These are phyloP conservation scores for Anguilla megastoma DNA, from an alignment of 2,797 vertebrate species.

Conservation along the genomic window DNA sequence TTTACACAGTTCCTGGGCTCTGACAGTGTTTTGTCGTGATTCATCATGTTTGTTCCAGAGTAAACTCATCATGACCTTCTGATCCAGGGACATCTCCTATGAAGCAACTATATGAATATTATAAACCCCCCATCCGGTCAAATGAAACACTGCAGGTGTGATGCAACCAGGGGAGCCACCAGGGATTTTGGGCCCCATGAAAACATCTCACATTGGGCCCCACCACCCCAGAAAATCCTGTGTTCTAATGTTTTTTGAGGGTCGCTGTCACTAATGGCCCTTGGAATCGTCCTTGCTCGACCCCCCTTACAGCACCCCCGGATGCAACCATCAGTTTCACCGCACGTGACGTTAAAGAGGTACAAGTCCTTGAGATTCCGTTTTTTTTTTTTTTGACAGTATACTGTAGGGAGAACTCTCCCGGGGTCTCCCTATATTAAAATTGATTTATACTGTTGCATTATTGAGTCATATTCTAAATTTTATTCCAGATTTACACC, in stretches of 20 bases:
- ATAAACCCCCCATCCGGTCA: too few relatives aligned
- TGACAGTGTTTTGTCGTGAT: neutral
- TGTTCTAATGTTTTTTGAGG: too few relatives aligned
- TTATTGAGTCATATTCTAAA: neutral
- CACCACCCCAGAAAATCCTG: too few relatives aligned
- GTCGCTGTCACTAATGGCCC: too few relatives aligned
- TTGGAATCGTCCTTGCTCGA: neutral
- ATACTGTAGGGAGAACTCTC: neutral
- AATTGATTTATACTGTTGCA: neutral
- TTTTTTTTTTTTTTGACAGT: too few relatives aligned
- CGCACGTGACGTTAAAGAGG: too few relatives aligned
- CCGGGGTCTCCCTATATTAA: neutral
- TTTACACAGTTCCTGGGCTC: neutral
- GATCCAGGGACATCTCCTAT: too few relatives aligned
- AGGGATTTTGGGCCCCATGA: too few relatives aligned
- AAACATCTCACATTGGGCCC: too few relatives aligned
- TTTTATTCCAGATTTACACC: neutral
- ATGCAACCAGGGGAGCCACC: neutral
- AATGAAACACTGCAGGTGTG: too few relatives aligned
- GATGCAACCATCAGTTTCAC: neutral
- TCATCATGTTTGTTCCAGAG: neutral
- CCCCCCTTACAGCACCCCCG: neutral
- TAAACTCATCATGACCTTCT: neutral
- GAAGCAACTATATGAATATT: too few relatives aligned
- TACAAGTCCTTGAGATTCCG: too few relatives aligned